Evolutionary conservation across 2,113 vertebrate species (phyloP).

Genomic region (Rallus limicola): DNA sequence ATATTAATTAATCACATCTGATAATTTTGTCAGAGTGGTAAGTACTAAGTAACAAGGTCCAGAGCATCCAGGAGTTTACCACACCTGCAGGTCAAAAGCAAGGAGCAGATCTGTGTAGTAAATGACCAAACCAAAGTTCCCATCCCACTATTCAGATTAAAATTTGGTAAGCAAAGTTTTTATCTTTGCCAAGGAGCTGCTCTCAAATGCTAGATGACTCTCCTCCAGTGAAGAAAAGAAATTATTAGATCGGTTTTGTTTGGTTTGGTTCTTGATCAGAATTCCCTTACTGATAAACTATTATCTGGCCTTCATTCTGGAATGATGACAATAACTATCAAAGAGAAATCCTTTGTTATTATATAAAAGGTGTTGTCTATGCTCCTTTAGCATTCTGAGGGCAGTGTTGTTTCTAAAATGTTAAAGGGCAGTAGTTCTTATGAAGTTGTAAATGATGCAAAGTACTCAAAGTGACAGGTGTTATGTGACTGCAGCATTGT

Average conservation of each 20-base stretch:
- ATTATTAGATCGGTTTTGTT: not conserved
- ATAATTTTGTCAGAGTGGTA: not conserved
- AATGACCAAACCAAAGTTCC: not conserved
- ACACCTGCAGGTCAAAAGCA: not conserved
- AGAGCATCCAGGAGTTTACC: not conserved
- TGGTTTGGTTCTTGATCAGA: not conserved
- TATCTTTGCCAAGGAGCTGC: not conserved
- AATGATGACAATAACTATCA: not conserved
- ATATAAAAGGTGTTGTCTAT: not conserved
- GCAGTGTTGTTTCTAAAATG: not conserved
- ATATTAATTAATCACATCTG: not conserved
- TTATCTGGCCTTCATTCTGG: not conserved
- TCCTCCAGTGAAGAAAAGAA: not conserved
- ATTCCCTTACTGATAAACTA: not conserved
- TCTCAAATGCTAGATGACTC: not conserved
- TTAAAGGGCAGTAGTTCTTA: not conserved
- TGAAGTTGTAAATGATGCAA: not conserved
- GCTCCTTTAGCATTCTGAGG: not conserved
- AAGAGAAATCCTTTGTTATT: not conserved
- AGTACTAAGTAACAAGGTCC: not conserved
- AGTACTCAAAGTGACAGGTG: not conserved
- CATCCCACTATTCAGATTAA: not conserved
- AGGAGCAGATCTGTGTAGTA: not conserved
- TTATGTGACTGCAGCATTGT: not conserved
- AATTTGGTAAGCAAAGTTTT: not conserved